Percentiles rank a stretch among this genome's conserved stretches.
Evolutionary conservation across 2,113 vertebrate species (phyloP).

Genomic region (Pterocles orientalis): DNA sequence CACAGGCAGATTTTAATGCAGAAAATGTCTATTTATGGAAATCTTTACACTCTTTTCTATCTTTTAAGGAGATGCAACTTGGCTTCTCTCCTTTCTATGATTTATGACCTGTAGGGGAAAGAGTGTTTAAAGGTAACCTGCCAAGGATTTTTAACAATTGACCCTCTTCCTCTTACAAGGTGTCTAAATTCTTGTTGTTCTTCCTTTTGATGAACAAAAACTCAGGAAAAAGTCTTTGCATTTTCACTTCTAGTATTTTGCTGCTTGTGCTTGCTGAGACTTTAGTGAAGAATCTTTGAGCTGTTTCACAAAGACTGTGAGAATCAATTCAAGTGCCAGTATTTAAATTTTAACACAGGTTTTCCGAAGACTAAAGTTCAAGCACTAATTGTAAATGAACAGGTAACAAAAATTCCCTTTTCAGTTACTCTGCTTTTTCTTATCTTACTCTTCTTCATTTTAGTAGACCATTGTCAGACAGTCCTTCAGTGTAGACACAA

Average conservation of each 20-base stretch:
- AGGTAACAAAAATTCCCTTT: not conserved
- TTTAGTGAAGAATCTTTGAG: not conserved
- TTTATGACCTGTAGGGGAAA: not conserved
- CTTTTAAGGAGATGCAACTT: not conserved
- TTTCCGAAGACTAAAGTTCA: not conserved
- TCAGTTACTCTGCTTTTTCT: not conserved
- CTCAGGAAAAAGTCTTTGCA: not conserved
- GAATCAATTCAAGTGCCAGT: not conserved
- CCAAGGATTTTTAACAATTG: not conserved
- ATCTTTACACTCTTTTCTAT: not conserved
- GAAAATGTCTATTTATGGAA: conserved; percentile 47
- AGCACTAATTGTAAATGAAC: not conserved
- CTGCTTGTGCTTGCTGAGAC: not conserved
- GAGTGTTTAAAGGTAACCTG: not conserved
- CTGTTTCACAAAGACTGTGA: rapidly evolving
- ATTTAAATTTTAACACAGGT: not conserved
- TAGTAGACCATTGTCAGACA: rapidly evolving
- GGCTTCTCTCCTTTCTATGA: not conserved
- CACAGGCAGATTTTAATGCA: not conserved
- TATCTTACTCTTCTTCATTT: not conserved
- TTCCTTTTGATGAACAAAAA: not conserved
- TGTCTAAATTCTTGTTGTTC: not conserved
- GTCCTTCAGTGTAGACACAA: not conserved
- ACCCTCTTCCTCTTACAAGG: not conserved
- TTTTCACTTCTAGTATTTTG: not conserved